These are phyloP conservation scores for Stictocephala bisonia DNA, from an alignment of 2,888 invertebrate species.

Conservation along the genomic window DNA sequence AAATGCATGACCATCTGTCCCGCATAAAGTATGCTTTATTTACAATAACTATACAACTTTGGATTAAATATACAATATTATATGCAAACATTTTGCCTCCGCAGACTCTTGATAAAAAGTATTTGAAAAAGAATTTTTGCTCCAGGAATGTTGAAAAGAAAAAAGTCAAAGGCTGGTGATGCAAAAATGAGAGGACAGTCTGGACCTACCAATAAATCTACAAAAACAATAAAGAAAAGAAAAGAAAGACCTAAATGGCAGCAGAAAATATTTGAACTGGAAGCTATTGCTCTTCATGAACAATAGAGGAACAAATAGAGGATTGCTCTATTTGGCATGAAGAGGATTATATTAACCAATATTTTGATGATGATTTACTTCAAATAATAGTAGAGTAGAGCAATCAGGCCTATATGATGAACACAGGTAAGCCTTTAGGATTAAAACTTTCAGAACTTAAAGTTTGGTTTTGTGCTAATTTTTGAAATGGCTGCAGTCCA, in stretches of 20 bases:
- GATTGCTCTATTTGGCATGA: not conserved
- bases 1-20: no score
- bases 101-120: no score
- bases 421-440: conserved; percentile 4
- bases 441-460: conserved; percentile 23
- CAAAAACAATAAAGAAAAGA: no score
- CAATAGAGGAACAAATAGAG: not conserved
- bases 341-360: conserved; percentile 18
- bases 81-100: no score
- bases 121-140: no score
- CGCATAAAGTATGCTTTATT: no score
- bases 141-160: no score
- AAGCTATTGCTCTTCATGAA: not conserved
- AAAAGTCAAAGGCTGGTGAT: no score
- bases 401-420: conserved; percentile 20
- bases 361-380: conserved; percentile 39
- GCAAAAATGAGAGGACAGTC: no score
- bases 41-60: no score
- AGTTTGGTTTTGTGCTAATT: conserved; percentile 26
- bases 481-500: conserved; percentile 31
- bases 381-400: conserved; percentile 20
- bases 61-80: no score
- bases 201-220: no score
- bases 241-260: conserved; percentile 6
- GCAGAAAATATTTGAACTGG: not conserved